Conservation (phyloP, 1,140 invertebrate species). For the Samia ricini region DNA sequence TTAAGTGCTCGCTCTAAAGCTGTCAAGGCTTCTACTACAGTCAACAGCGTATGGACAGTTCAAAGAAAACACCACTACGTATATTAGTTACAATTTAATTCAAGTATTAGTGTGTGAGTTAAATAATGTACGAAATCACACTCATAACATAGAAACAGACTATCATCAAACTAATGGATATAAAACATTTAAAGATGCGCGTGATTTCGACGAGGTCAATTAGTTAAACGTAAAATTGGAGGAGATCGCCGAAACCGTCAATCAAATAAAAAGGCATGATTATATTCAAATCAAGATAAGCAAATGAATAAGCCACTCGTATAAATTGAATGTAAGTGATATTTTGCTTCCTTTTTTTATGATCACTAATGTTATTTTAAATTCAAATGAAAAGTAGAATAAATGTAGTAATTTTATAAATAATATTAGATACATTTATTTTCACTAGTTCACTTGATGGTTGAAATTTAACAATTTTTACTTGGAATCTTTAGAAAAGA, state of each 20-base stretch:
- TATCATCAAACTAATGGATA: slow-evolving; percentile 33
- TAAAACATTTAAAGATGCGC: slow-evolving; percentile 24
- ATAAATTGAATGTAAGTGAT: slow-evolving; percentile 64
- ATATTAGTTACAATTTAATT: not conserved
- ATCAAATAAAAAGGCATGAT: slow-evolving; percentile 69
- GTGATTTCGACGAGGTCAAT: slow-evolving; percentile 45
- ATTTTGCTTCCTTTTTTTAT: slow-evolving; percentile 34
- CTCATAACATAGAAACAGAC: slow-evolving; percentile 9
- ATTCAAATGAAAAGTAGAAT: not conserved
- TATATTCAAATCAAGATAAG: slow-evolving; percentile 65
- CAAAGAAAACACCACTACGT: too few species aligned
- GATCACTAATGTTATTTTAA: not conserved
- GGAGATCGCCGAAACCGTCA: slow-evolving; percentile 49
- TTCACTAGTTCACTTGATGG: too few species aligned
- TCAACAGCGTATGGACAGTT: too few species aligned
- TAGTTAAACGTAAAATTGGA: slow-evolving; percentile 53
- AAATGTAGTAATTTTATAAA: too few species aligned
- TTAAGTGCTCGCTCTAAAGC: too few species aligned
- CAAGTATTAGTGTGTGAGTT: not conserved
- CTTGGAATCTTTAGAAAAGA: too few species aligned
- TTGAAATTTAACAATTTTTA: too few species aligned
- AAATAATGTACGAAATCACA: not conserved
- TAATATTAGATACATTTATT: too few species aligned
- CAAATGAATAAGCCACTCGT: slow-evolving; percentile 69
- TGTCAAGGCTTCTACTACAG: too few species aligned